phyloP scores from a whole-genome alignment of 2,797 vertebrate species.

The Rhabdomys pumilio region DNA sequence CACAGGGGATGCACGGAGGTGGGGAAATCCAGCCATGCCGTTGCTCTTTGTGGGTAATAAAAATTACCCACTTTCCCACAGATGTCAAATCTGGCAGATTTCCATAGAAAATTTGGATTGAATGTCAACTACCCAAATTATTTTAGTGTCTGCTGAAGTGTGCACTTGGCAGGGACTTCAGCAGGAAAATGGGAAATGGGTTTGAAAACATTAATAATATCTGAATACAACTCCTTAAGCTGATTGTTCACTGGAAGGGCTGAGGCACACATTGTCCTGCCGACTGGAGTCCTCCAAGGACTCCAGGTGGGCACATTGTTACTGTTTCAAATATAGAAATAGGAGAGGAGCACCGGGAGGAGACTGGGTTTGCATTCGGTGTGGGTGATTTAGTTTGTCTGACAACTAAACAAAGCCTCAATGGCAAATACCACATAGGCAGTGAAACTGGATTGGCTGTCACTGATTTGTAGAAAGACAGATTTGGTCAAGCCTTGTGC shows the following conservation, averaged over 20 bases:
- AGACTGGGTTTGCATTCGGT: constrained; percentile 9
- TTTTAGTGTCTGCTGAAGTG: constrained; percentile 91
- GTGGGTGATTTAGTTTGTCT: constrained; percentile 52
- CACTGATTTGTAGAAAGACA: constrained; percentile 32
- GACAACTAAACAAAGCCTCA: constrained; percentile 12
- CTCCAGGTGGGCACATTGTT: constrained; percentile 82
- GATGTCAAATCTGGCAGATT: constrained; percentile 92
- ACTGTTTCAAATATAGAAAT: constrained; percentile 56
- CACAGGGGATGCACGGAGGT: constrained; percentile 87
- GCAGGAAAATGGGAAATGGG: constrained; percentile 90
- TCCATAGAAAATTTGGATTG: constrained; percentile 92
- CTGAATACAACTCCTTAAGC: constrained; percentile 90
- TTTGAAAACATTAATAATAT: constrained; percentile 92
- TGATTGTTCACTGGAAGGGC: constrained; percentile 88
- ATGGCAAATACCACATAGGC: background rate
- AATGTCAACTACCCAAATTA: constrained; percentile 91
- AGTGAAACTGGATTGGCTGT: background rate
- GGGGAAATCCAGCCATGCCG: constrained; percentile 87
- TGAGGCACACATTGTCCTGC: constrained; percentile 75
- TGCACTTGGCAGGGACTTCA: constrained; percentile 89
- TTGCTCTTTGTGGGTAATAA: constrained; percentile 91
- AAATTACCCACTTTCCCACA: constrained; percentile 92
- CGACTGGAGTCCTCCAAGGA: constrained; percentile 76
- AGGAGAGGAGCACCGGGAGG: constrained; percentile 4
- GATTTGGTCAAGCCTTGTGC: background rate